Conservation (phyloP, 1,140 invertebrate species). For the Drosophila watanabei region DNA sequence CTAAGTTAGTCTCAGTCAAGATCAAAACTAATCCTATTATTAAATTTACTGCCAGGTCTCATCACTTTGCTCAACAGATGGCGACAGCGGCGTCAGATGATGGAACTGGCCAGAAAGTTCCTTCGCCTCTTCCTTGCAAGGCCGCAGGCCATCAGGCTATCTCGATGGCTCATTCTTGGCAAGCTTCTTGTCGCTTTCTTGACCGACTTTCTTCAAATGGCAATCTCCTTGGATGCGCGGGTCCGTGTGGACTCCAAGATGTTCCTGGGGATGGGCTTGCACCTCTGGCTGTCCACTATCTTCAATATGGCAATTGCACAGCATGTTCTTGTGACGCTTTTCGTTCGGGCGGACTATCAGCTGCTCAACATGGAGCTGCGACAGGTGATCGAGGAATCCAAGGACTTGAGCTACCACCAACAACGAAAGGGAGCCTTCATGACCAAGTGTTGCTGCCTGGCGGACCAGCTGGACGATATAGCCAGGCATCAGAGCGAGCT, state of each 20-base stretch:
- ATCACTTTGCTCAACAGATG: conserved; percentile 8
- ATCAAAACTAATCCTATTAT: no score
- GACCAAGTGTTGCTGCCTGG: conserved; percentile 34
- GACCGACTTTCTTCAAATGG: conserved; percentile 12
- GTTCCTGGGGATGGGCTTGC: neutral
- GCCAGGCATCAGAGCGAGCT: conserved; percentile 15
- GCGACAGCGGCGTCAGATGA: neutral
- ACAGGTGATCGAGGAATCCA: conserved; percentile 10
- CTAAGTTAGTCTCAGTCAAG: no score
- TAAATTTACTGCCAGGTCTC: neutral
- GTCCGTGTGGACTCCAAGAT: neutral
- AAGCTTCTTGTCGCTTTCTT: neutral
- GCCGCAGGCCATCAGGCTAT: conserved; percentile 1
- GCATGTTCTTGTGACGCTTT: conserved; percentile 8
- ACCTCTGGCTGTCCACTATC: neutral
- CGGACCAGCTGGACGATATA: conserved; percentile 28
- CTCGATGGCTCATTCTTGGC: conserved; percentile 5
- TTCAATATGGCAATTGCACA: conserved; percentile 20
- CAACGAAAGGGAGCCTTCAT: conserved; percentile 11
- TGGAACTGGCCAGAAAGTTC: neutral
- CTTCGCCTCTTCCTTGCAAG: neutral
- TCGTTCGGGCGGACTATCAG: conserved; percentile 17
- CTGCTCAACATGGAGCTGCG: conserved; percentile 21
- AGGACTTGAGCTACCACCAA: neutral
- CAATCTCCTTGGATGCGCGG: neutral